Evolutionary conservation across 2,113 vertebrate species (phyloP), one percentile per base, ranked within the genome.

Genomic region (Lepus timidus): DNA sequence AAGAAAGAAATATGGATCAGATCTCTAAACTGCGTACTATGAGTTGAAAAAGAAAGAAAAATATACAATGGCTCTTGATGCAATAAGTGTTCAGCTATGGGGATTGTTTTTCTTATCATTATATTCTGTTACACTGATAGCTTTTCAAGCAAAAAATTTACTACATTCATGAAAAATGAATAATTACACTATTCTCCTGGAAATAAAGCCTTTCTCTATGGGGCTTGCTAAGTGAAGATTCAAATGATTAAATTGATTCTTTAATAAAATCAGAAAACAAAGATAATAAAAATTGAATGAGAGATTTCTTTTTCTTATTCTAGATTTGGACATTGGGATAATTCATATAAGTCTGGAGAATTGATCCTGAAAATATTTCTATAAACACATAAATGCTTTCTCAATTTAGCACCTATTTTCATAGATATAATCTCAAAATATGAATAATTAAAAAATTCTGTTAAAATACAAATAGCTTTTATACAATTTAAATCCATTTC

Each of bases 241-340:
- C 29, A 31, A 19, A 95, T 39, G 4, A 85, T 96, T 96, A 96
- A 96, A 93, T 65, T 31, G 2, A 17, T 85, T 95, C 97, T 94
- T 95, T 27, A 61, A 93, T 88, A 92, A 97, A 96, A 97, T 75
- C 23, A 92, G 33, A 89, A 95, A 96, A 74, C 29, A 85, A 90
- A 89, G 12, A 79, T 25, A 94, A 95, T 88, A 83, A 96, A 97
- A 36, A 94, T 61, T 83, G 51, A 55, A 25, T 82, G 44, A 6
- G 1, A 58, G 3, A 3, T 19, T 62, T 70, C 29, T 19, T 52
- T 90, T 67, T 70, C 25, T 64, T 61, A 33, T 85, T 85, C n/a
- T 23, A 61, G 10, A n/a, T 52, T 90, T 95, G 88, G 64, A 3
- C 23, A 94, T 88, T 84, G 36, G 27, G 17, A 1, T 88, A 29